Base-by-base conservation (phyloP, 2,797 vertebrate genomes). In the Mareca strepera region DNA sequence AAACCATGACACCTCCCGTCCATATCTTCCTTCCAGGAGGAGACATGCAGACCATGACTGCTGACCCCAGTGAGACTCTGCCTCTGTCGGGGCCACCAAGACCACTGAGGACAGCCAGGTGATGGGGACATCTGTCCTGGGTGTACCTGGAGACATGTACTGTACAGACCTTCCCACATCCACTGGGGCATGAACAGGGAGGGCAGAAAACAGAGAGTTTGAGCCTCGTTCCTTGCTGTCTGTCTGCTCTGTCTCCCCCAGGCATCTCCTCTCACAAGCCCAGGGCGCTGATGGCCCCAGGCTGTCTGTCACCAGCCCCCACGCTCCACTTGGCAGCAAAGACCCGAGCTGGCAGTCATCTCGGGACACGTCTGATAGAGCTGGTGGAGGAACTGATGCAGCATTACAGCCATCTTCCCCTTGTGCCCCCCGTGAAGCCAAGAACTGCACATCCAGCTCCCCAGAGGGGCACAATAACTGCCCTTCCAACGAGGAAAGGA, bases 321-420 rank as follows among this genome's bases (percentile, higher is more conserved):
- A 9, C 1, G 5, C 80, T 78, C 75, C 14, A 23, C 79, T 78
- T 64, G 69, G 76, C 88, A 80, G 73, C 86, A 80, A 66, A 56
- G 82, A 58, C 73, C 69, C 1, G 1, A 48, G 23, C 48, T 25
- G 11, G 29, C 29, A 46, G 75, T 37, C 73, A 18, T 17, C 3
- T 1, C 3, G 68, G 70, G 64, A 72, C 58, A 33, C 55, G 31
- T 59, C 43, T 50, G 76, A 21, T 58, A 44, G 48, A 43, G 44
- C 23, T 69, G 58, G 58, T 0, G 1, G 21, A 59, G 72, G 62
- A 55, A 79, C 26, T 0, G 1, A 62, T 0, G 4, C 4, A 3
- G 13, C 8, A 1, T 12, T 17, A 1, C 69, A 13, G 9, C 21
- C 46, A 7, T 10, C 39, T 53, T 55, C 23, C 18, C 11, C 12